Base-by-base conservation (phyloP, 2,113 vertebrate genomes). In the Pachyramphus minor region DNA sequence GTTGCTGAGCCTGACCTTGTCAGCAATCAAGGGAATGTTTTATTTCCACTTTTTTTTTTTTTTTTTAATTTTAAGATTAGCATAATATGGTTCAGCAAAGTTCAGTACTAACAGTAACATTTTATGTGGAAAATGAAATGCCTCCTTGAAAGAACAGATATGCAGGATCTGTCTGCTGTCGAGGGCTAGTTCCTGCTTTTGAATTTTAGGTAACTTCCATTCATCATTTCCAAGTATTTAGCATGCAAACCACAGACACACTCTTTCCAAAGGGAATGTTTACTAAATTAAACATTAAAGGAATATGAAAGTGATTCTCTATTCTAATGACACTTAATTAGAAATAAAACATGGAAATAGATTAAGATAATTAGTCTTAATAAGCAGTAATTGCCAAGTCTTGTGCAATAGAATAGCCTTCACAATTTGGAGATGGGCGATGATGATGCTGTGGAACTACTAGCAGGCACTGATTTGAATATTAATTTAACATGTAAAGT, bases 361-460 rank as follows among this genome's bases (percentile, higher is more conserved):
- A 90, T 96, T 77, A 80, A 96, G 96, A 95, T 85, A 91, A 96
- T 96, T 96, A 97, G 79, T 95, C 78, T 90, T 94, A 93, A 96
- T 96, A 93, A 93, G 71, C 63, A 74, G 67, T 80, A 94, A 96
- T 91, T 95, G 68, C 80, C 41, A 86, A 86, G 82, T 80, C 90
- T 91, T 92, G 87, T 93, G 82, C 84, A 92, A 86, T 4, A 90
- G 79, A 84, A 91, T 78, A 71, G 59, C 67, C 84, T 85, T 93
- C 71, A 80, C 45, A 52, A 6, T 86, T 90, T 33, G 85, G 55
- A 87, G 75, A 71, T 63, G 58, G 11, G 69, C 64, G 90, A 64
- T 49, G 92, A 64, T 11, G 56, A 78, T 75, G 72, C 55, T 74
- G 67, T 74, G 75, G 49, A 74, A 75, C 64, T 91, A 58, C 75